Percentiles rank a stretch among this genome's conserved stretches.
Conservation (phyloP, 2,113 vertebrate species). For the Pitta sordida region DNA sequence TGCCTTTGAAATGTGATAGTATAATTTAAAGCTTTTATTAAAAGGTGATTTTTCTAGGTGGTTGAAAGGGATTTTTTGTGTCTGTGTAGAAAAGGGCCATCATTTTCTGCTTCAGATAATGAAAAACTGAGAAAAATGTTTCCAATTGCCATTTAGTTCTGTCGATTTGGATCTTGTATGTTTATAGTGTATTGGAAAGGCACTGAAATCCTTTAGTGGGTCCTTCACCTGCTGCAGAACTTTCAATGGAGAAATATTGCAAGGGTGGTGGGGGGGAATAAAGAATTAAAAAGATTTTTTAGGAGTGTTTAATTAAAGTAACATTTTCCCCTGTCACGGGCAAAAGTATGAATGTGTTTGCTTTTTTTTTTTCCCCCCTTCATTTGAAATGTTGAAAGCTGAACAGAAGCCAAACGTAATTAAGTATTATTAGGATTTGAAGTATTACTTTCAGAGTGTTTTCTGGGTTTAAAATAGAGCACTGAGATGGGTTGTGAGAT, state of each 20-base stretch:
- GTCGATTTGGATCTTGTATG: neutral
- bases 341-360: slow-evolving; percentile 15
- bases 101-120: slow-evolving; percentile 48
- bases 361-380: neutral
- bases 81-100: slow-evolving; percentile 34
- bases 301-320: neutral
- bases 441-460: neutral
- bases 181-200: slow-evolving; percentile 23
- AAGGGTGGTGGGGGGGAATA: accelerated
- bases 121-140: slow-evolving; percentile 52
- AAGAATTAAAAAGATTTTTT: neutral
- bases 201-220: neutral
- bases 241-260: neutral
- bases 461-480: neutral
- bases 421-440: slow-evolving; percentile 35
- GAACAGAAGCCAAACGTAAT: slow-evolving; percentile 4
- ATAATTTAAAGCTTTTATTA: slow-evolving; percentile 75
- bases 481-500: neutral
- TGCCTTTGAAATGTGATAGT: slow-evolving; percentile 83
- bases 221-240: neutral
- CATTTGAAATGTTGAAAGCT: neutral
- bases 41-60: slow-evolving; percentile 67
- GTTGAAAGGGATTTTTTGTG: slow-evolving; percentile 65
- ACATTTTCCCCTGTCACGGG: neutral
- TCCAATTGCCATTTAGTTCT: slow-evolving; percentile 53